Conservation (phyloP, 1,140 invertebrate species). For the Halictus rubicundus region DNA sequence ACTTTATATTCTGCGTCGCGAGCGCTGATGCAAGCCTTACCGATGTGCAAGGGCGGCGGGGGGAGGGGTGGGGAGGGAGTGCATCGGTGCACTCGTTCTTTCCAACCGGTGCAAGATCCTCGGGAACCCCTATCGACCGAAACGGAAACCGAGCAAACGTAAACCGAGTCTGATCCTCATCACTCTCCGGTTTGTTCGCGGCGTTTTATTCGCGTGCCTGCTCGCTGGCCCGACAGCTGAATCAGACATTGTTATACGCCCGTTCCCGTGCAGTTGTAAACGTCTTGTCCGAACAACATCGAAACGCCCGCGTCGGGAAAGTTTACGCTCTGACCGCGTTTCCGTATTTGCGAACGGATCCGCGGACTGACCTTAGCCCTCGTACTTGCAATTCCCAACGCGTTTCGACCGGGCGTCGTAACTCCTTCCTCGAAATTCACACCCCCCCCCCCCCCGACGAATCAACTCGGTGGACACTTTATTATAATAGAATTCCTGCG, state of each 20-base stretch:
- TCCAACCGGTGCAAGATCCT: constrained; percentile 4
- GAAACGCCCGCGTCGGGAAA: background rate
- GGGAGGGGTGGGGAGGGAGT: background rate
- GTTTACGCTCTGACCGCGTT: background rate
- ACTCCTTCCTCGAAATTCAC: background rate
- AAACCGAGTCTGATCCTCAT: constrained; percentile 56
- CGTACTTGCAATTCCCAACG: background rate
- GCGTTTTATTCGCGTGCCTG: constrained; percentile 56
- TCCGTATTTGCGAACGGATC: constrained; percentile 3
- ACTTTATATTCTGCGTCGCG: constrained; percentile 70
- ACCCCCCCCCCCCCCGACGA: background rate
- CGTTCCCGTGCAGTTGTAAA: constrained; percentile 48
- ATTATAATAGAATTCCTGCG: background rate
- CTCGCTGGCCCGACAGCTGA: constrained; percentile 55
- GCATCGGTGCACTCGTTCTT: constrained; percentile 4
- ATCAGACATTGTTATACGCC: constrained; percentile 58
- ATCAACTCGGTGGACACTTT: background rate
- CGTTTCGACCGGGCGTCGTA: background rate
- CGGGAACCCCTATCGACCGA: constrained; percentile 35
- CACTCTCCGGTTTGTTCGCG: constrained; percentile 36
- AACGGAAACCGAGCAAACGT: constrained; percentile 51
- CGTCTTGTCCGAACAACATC: constrained; percentile 53
- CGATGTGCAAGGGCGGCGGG: background rate
- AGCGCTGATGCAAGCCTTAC: constrained; percentile 69
- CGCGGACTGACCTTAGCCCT: background rate